A percentile compares a stretch with the other conserved stretches of the same genome.
Evolutionary conservation across 2,888 invertebrate genomes (phyloP).

Genomic region (Himalopsyche kuldschensis): DNA sequence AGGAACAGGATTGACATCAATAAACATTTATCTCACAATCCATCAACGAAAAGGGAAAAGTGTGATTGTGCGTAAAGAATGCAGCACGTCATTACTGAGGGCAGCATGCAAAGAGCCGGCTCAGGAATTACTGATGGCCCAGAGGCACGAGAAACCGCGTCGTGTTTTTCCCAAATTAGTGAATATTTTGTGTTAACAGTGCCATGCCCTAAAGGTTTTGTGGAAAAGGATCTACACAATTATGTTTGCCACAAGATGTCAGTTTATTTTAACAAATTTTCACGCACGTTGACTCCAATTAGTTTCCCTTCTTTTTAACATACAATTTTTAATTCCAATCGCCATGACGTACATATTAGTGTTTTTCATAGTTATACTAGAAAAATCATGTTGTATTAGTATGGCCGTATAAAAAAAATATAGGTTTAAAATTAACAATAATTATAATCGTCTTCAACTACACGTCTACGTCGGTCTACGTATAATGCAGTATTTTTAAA

Average conservation of each 20-base stretch:
- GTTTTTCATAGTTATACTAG: too few species aligned
- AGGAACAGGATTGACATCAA: not conserved
- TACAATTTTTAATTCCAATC: too few species aligned
- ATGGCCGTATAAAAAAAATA: too few species aligned
- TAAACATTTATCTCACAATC: slow-evolving; percentile 4
- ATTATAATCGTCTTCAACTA: too few species aligned
- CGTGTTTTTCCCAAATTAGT: not conserved
- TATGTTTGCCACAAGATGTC: not conserved
- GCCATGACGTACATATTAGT: too few species aligned
- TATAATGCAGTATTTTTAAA: too few species aligned
- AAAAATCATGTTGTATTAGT: too few species aligned
- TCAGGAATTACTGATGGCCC: not conserved
- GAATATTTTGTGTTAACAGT: not conserved
- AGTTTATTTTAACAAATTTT: not conserved
- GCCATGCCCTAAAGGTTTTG: not conserved
- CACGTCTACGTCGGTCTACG: too few species aligned
- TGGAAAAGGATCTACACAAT: not conserved
- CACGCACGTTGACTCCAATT: not conserved
- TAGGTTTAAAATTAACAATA: too few species aligned
- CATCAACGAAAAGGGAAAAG: not conserved
- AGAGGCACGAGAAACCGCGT: not conserved
- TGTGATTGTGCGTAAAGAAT: slow-evolving; percentile 34
- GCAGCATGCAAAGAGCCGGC: slow-evolving; percentile 15
- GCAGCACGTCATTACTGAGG: slow-evolving; percentile 28
- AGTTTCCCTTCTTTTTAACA: too few species aligned